These are phyloP conservation scores for Drosophila acutilabella DNA, from an alignment of 2,888 invertebrate species.

Conservation along the genomic window DNA sequence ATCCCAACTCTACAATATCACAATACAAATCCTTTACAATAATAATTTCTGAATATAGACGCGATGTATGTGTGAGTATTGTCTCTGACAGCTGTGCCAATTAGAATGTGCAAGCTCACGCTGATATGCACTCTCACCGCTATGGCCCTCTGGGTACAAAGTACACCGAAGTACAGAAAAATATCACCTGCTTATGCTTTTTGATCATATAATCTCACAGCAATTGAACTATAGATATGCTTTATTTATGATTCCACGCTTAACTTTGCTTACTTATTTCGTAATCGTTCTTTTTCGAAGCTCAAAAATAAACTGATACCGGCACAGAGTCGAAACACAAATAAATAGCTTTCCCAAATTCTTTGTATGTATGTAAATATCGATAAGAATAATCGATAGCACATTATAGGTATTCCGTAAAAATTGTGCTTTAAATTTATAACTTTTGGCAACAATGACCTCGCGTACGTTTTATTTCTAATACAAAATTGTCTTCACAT, in stretches of 20 bases:
- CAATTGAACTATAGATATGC: conserved; percentile 6
- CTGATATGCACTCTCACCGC: conserved; percentile 49
- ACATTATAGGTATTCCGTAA: no score
- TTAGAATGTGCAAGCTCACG: conserved; percentile 66
- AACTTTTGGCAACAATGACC: no score
- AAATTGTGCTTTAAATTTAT: no score
- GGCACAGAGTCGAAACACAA: conserved; percentile 32
- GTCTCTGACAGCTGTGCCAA: conserved; percentile 27
- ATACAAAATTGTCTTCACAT: no score
- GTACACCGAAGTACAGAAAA: conserved; percentile 41
- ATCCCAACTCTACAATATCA: no score
- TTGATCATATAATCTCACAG: conserved; percentile 15
- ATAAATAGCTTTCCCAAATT: conserved; percentile 35
- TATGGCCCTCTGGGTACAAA: conserved; percentile 50
- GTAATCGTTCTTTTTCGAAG: conserved; percentile 48
- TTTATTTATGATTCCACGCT: conserved; percentile 12
- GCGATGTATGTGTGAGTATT: conserved; percentile 3
- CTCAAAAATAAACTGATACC: conserved; percentile 58
- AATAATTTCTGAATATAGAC: conserved; percentile 1
- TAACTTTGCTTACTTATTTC: conserved; percentile 65
- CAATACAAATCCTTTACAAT: conserved; percentile 24
- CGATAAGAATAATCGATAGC: no score
- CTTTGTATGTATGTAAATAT: no score
- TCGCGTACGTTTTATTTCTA: no score
- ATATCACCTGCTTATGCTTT: conserved; percentile 21